Base-by-base conservation (phyloP, 2,797 vertebrate species). In the Sebastes flavidus region DNA sequence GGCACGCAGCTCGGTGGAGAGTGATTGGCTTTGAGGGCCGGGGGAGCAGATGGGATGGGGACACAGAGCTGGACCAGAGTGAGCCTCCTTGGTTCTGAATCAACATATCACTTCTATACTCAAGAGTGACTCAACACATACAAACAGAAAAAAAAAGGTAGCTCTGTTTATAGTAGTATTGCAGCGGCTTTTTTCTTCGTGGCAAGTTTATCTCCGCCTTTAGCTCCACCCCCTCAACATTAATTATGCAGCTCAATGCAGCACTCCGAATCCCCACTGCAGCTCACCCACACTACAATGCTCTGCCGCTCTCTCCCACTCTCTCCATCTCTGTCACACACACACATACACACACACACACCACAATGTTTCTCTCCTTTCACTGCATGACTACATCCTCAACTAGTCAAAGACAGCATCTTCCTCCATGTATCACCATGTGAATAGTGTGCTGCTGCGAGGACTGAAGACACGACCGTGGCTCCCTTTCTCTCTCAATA, bases 181-280 rank as follows among this genome's bases (percentile, higher is more conserved):
- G 70, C 77, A 78, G 87, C 80, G 8, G 75, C 83, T 82, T 54
- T 56, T 24, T 24, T 86, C 88, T 88, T 92, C 85, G 70, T 27
- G 67, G 80, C 68, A 79, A 82, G 59, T 88, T 52, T 91, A 83
- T 90, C 91, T 61, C 91, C 88, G 68, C 93, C 94, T 91, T 75
- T 88, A 63, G 92, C 92, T 91, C 95, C 94, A 72, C 94, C 95
- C 92, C 84, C 92, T 89, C 80, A 72, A 92, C 93, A 95, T 96
- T 95, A 96, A 96, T 96, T 96, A 96, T 96, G 95, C 95, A 96
- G 94, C 95, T 95, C 94, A 96, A 95, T 96, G 95, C 95, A 96
- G 95, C 94, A 96, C 93, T 96, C 94, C 59, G 87, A 94, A 85
- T 89, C 91, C 89, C 83, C 83, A 81, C 94, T 94, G 94, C 93